phyloP scores from a whole-genome alignment of 1,140 invertebrate genomes.

The Aricia agestis region DNA sequence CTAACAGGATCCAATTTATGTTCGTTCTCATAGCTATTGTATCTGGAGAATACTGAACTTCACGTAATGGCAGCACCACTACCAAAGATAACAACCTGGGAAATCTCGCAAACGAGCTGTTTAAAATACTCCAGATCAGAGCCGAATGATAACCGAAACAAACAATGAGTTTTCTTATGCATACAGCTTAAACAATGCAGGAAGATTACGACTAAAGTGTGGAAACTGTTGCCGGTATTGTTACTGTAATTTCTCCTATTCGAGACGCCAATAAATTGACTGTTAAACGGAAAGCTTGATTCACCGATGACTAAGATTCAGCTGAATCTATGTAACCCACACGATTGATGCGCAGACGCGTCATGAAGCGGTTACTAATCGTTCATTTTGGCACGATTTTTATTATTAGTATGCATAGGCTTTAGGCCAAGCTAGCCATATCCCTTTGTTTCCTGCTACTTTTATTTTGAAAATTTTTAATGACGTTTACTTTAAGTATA shows the following conservation, averaged over 20 bases:
- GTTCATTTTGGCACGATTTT: background rate
- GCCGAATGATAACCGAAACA: conserved; percentile 62
- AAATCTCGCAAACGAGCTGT: conserved; percentile 56
- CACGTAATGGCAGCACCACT: conserved; percentile 67
- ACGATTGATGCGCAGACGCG: background rate
- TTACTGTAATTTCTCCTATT: conserved; percentile 43
- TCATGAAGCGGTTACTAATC: conserved; percentile 2
- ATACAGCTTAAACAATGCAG: conserved; percentile 53
- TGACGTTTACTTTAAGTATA: too few relatives aligned
- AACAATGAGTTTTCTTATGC: conserved; percentile 55
- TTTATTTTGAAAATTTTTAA: too few relatives aligned
- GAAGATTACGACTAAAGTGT: conserved; percentile 40
- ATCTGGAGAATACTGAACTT: conserved; percentile 60
- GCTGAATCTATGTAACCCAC: conserved; percentile 27
- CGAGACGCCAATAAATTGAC: conserved; percentile 40
- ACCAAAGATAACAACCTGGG: conserved; percentile 63
- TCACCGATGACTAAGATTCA: conserved; percentile 63
- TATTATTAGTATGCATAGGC: background rate
- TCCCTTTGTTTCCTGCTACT: background rate
- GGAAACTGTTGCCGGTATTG: conserved; percentile 36
- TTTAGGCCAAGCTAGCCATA: background rate
- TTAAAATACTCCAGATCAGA: conserved; percentile 58
- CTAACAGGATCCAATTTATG: background rate
- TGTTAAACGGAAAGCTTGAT: conserved; percentile 43
- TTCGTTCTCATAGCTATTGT: conserved; percentile 30